A percentile compares a stretch with the other conserved stretches of the same genome.
Evolutionary conservation across 2,797 vertebrate species (phyloP).

Genomic region (Echeneis naucrates): DNA sequence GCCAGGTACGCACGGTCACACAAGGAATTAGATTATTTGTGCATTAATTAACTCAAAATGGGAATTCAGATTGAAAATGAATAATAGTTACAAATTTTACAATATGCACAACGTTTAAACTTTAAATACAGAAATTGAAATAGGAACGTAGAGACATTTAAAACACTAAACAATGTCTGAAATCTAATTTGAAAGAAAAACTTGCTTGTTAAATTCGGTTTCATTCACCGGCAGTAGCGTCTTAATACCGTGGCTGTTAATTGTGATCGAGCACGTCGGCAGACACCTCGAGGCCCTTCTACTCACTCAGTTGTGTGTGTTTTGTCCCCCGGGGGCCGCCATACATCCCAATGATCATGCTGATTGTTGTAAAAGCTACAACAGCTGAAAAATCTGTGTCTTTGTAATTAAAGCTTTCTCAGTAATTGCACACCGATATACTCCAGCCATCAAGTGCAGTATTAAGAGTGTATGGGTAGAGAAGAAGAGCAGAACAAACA

Average conservation of each 20-base stretch:
- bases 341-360: background rate
- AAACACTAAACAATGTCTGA: too few species aligned
- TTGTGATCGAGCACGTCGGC: background rate
- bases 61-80: too few species aligned
- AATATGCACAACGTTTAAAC: too few species aligned
- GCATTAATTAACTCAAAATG: too few species aligned
- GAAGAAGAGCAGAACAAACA: slow-evolving; percentile 40
- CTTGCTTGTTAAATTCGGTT: too few species aligned
- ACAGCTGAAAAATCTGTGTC: background rate
- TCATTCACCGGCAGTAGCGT: background rate
- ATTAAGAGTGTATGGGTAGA: slow-evolving; percentile 22
- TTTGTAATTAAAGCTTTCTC: slow-evolving; percentile 26
- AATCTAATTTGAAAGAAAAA: too few species aligned
- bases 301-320: background rate
- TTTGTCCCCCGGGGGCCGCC: background rate
- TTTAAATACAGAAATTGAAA: too few species aligned
- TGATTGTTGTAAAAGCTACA: background rate
- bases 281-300: background rate
- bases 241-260: background rate
- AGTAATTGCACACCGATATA: slow-evolving; percentile 22
- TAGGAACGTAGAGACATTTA: too few species aligned
- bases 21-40: too few species aligned
- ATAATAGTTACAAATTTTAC: too few species aligned
- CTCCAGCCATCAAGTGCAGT: slow-evolving; percentile 19
- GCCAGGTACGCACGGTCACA: too few species aligned